These are phyloP conservation scores for Poecilia wingei DNA, from an alignment of 2,797 vertebrate species.

Conservation along the genomic window DNA sequence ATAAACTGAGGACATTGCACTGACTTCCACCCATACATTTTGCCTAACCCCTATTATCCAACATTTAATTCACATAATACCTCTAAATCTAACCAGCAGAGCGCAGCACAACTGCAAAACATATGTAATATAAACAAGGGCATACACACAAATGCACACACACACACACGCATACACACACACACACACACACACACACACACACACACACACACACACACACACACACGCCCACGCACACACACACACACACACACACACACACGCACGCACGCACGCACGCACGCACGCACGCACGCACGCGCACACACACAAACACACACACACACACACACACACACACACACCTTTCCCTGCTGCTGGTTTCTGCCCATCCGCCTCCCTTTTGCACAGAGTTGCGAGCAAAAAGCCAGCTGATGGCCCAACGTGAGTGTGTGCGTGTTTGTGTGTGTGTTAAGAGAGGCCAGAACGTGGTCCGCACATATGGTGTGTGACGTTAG, in stretches of 20 bases:
- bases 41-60: no score
- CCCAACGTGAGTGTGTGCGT: background rate
- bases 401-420: slow-evolving; percentile 66
- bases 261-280: background rate
- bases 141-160: background rate
- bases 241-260: slow-evolving; percentile 16
- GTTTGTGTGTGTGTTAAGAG: background rate
- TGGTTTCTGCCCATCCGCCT: slow-evolving; percentile 45
- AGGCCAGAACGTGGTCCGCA: slow-evolving; percentile 40
- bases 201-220: no score
- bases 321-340: slow-evolving; percentile 16
- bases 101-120: no score
- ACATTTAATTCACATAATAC: background rate
- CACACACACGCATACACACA: slow-evolving; percentile 16
- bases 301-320: background rate
- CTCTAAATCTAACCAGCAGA: background rate
- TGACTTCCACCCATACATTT: no score
- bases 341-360: slow-evolving; percentile 39
- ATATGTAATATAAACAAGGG: no score
- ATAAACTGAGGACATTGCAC: background rate
- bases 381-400: slow-evolving; percentile 41
- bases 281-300: no score
- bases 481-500: slow-evolving; percentile 49
- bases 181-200: background rate
- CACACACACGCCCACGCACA: background rate